These are phyloP conservation scores for Tricholaema leucomelas DNA, from an alignment of 2,113 vertebrate species.

Conservation along the genomic window DNA sequence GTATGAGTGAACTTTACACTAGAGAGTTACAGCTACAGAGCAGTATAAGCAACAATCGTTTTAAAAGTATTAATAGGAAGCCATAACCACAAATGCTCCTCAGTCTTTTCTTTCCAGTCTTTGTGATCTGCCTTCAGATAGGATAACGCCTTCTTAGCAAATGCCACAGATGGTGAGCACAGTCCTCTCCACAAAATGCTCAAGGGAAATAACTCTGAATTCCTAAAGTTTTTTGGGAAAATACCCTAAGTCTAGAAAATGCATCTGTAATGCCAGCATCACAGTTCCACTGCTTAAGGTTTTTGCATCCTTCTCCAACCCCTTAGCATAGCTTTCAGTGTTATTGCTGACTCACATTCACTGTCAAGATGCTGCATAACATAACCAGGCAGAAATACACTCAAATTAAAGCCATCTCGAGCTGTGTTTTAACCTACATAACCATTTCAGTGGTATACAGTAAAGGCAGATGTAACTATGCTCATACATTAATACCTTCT, in stretches of 20 bases:
- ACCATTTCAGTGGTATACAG: not conserved
- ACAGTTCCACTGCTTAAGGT: not conserved
- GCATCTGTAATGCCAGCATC: not conserved
- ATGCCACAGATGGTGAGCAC: not conserved
- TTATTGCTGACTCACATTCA: not conserved
- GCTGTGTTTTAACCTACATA: not conserved
- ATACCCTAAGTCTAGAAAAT: not conserved
- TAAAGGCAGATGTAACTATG: not conserved
- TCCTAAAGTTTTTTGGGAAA: not conserved
- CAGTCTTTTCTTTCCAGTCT: not conserved
- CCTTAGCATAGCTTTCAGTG: not conserved
- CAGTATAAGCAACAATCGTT: not conserved
- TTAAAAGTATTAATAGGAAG: not conserved
- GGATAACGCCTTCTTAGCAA: not conserved
- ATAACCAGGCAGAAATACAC: not conserved
- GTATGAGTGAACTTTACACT: not conserved
- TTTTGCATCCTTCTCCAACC: not conserved
- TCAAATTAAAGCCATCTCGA: not conserved
- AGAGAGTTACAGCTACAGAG: not conserved
- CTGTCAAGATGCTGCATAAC: not conserved
- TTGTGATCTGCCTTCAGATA: not conserved
- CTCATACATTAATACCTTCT: not conserved
- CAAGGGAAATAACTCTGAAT: not conserved
- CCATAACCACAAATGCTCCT: not conserved
- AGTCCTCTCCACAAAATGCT: not conserved